These are phyloP conservation scores for Lepilemur septentrionalis DNA, from an alignment of 2,797 vertebrate genomes.

Conservation along the genomic window DNA sequence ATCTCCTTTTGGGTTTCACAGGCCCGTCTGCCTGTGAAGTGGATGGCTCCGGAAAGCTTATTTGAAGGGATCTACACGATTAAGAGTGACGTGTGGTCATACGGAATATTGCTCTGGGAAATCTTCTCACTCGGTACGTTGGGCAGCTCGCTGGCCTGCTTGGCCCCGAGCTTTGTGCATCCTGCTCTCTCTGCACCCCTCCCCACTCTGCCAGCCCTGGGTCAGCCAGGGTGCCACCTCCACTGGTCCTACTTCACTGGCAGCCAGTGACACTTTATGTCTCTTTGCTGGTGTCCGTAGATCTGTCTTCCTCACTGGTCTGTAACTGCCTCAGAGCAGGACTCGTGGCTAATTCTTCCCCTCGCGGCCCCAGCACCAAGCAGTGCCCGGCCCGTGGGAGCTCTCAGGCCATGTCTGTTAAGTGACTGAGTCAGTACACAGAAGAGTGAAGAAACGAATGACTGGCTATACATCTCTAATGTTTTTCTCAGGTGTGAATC, in stretches of 20 bases:
- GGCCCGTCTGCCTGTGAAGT: constrained; percentile 96
- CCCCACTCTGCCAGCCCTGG: not conserved
- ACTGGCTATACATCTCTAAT: not conserved
- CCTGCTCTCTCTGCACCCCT: not conserved
- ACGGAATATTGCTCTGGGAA: constrained; percentile 98
- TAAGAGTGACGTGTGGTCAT: constrained; percentile 98
- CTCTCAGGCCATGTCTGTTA: not conserved
- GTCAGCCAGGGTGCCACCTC: not conserved
- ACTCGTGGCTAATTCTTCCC: not conserved
- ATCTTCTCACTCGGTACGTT: constrained; percentile 96
- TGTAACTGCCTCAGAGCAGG: not conserved
- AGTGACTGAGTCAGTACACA: not conserved
- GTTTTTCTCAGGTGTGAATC: constrained; percentile 91
- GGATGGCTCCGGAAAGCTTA: constrained; percentile 98
- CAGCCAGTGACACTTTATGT: not conserved
- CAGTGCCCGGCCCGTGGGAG: not conserved
- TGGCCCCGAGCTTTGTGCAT: not conserved
- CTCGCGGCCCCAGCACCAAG: not conserved
- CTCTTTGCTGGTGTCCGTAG: not conserved
- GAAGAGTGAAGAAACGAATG: no score
- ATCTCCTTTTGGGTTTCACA: constrained; percentile 71
- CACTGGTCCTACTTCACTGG: not conserved
- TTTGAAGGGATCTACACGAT: constrained; percentile 95
- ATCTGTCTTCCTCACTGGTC: not conserved
- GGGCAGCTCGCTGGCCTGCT: not conserved